Conservation (phyloP, 2,888 invertebrate genomes). For the Erannis defoliaria region DNA sequence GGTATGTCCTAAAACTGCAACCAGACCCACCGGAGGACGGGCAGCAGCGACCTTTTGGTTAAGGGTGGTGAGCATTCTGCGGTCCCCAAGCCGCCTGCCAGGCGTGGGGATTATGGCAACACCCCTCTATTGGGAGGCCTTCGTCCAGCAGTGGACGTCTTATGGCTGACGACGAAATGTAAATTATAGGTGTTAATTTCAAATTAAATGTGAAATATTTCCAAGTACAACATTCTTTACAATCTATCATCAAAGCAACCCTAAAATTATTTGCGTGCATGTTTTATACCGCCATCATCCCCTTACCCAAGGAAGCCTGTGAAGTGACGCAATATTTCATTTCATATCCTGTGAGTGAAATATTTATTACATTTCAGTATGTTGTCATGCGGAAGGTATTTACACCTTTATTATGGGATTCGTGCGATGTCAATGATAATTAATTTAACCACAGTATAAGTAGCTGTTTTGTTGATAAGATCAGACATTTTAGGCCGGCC, state of each 20-base stretch:
- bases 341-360: conserved; percentile 9
- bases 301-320: conserved; percentile 5
- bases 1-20: too few species aligned
- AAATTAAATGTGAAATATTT: not conserved
- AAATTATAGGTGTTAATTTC: too few species aligned
- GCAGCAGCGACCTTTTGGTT: too few species aligned
- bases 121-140: too few species aligned
- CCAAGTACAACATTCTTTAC: not conserved
- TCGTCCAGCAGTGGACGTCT: too few species aligned
- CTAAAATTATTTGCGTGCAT: not conserved
- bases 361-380: conserved; percentile 14
- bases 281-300: not conserved
- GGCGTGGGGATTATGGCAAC: too few species aligned
- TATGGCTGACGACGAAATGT: too few species aligned
- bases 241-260: conserved; percentile 1
- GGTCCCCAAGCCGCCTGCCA: too few species aligned
- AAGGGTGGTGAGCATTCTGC: too few species aligned
- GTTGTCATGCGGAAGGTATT: conserved; percentile 2
- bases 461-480: not conserved
- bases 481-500: too few species aligned
- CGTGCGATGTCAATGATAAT: not conserved
- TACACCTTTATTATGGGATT: conserved; percentile 10
- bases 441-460: not conserved
- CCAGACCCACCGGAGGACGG: too few species aligned
- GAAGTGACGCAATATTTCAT: conserved; percentile 9